Evolutionary conservation across 2,113 vertebrate genomes (phyloP).

Genomic region (Prunella fulvescens): DNA sequence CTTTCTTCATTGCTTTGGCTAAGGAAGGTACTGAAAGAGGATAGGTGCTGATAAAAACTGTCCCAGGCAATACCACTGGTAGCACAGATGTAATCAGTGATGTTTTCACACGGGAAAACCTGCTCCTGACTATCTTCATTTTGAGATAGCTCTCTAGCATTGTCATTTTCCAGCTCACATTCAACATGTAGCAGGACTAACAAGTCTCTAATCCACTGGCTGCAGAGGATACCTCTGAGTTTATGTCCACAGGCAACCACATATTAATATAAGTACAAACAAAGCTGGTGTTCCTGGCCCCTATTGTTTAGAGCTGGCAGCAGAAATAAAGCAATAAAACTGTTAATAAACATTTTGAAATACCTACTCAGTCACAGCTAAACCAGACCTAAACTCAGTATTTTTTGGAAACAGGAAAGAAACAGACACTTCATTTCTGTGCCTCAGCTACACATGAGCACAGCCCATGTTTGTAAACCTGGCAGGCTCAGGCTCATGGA

Average conservation of each 20-base stretch:
- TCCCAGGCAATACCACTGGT: not conserved
- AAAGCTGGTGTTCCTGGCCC: not conserved
- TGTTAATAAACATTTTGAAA: constrained; percentile 65
- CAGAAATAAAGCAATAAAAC: constrained; percentile 55
- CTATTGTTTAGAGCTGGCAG: constrained; percentile 35
- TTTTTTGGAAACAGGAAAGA: constrained; percentile 28
- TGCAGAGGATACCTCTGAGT: not conserved
- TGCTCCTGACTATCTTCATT: not conserved
- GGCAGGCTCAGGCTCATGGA: not conserved
- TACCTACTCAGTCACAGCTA: constrained; percentile 42
- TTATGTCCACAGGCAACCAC: not conserved
- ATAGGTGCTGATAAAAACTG: not conserved
- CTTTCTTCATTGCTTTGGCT: not conserved
- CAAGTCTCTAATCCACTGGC: not conserved
- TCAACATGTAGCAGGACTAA: not conserved
- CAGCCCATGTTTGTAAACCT: constrained; percentile 9
- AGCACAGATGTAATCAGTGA: not conserved
- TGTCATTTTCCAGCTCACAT: not conserved
- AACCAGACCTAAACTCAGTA: not conserved
- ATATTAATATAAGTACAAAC: not conserved
- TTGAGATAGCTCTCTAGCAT: not conserved
- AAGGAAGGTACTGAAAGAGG: not conserved
- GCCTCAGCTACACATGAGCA: not conserved
- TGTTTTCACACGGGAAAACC: not conserved
- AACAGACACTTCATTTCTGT: constrained; percentile 41